Evolutionary conservation across 2,888 invertebrate species (phyloP), one percentile per base, ranked within the genome.

Genomic region (Andrena chrysosceles): DNA sequence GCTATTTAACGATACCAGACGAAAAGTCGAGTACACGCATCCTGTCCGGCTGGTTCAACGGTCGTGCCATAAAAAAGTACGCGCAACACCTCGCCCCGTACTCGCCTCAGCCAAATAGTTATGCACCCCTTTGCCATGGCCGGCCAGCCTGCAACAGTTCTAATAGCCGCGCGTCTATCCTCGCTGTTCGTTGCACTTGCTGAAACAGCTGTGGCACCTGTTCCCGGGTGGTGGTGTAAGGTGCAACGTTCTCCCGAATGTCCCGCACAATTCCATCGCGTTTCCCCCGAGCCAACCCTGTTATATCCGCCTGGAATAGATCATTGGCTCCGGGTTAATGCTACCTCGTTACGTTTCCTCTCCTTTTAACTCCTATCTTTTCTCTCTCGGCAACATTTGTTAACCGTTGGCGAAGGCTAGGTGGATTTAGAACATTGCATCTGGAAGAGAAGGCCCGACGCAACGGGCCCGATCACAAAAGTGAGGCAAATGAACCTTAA

Each of bases 191-290:
- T 88, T 90, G 91, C 91, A 90, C 91, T 91, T 91, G 91, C 88
- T 89, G 89, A 85, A 90, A 92, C 93, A 93, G 91, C 92, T 92
- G 92, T 88, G 89, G 90, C 93, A 93, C 93, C 93, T 93, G 93
- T 92, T 92, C 88, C 87, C 72, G 78, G 81, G 79, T 80, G 87
- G 86, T 81, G 87, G 63, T 67, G 91, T 92, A 92, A 92, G 92
- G 92, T 92, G 91, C 91, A 92, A 90, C 90, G 90, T 89, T 90
- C 83, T 84, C 66, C 52, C 42, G 59, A 68, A 35, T 66, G 49
- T 80, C 54, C 60, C 74, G 42, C 77, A 48, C 70, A 59, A 63
- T 71, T 71, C 77, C 79, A 52, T 84, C 81, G 77, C 86, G 77
- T 87, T 84, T 83, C 84, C 84, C 81, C 82, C 77, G 81, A 10